Evolutionary conservation across 2,797 vertebrate genomes (phyloP).

Genomic region (Odontamblyopus lacepedii): DNA sequence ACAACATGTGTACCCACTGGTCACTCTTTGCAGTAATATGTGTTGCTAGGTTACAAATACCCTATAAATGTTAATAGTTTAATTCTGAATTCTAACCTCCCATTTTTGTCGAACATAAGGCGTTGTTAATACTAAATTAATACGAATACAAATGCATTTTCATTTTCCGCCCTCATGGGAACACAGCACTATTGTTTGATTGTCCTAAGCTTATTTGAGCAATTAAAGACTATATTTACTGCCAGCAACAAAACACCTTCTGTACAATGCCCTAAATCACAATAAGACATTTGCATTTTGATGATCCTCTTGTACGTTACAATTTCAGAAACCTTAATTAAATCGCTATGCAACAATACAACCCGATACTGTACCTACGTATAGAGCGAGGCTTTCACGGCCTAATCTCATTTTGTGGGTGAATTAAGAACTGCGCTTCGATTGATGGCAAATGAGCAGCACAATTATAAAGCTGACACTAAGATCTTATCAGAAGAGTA

Average conservation of each 20-base stretch:
- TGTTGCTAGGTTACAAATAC: neutral
- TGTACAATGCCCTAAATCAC: neutral
- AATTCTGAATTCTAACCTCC: neutral
- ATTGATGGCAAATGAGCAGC: conserved; percentile 18
- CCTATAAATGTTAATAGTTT: neutral
- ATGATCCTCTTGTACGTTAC: neutral
- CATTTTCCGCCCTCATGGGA: neutral
- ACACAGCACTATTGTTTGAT: neutral
- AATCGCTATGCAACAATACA: conserved; percentile 3
- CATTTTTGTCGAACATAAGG: neutral
- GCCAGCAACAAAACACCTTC: neutral
- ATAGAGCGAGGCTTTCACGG: neutral
- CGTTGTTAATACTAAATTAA: neutral
- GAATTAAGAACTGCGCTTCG: conserved; percentile 5
- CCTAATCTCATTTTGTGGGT: neutral
- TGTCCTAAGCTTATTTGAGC: neutral
- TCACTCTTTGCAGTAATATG: neutral
- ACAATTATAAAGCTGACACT: conserved; percentile 14
- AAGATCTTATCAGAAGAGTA: conserved; percentile 27
- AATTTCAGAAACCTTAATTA: neutral
- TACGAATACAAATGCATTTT: neutral
- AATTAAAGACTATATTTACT: neutral
- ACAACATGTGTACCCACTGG: neutral
- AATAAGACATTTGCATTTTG: neutral
- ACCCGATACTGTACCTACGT: neutral